These are phyloP conservation scores for Pseudochirops corinnae DNA, from an alignment of 2,797 vertebrate species.

Conservation along the genomic window DNA sequence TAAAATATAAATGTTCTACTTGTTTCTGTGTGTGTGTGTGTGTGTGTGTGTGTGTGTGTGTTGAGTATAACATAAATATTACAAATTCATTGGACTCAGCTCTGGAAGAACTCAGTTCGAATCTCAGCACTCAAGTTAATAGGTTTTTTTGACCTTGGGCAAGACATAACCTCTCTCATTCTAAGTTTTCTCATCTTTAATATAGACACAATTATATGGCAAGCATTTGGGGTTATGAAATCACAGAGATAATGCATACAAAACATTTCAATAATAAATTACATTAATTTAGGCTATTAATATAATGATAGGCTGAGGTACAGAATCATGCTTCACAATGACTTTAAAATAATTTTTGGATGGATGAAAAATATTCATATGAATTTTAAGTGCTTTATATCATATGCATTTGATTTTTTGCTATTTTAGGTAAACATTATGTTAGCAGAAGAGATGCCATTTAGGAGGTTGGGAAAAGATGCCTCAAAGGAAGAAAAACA, in stretches of 20 bases:
- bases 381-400: neutral
- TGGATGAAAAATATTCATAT: neutral
- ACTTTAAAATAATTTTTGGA: neutral
- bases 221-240: neutral
- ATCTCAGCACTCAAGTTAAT: neutral
- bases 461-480: conserved; percentile 20
- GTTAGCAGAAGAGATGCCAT: conserved; percentile 16
- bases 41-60: neutral
- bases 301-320: neutral
- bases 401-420: conserved; percentile 17
- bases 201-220: neutral
- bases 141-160: neutral
- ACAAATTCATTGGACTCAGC: neutral
- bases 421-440: neutral
- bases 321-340: neutral
- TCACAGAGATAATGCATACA: neutral
- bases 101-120: neutral
- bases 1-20: neutral
- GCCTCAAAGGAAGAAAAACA: conserved; percentile 34
- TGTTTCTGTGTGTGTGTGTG: neutral
- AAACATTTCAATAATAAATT: neutral
- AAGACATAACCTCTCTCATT: neutral
- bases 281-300: neutral
- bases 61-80: neutral
- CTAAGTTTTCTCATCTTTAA: neutral